Percentiles rank a stretch among this genome's conserved stretches.
These are phyloP conservation scores for Tipula lateralis DNA, from an alignment of 2,888 invertebrate genomes.

Conservation along the genomic window DNA sequence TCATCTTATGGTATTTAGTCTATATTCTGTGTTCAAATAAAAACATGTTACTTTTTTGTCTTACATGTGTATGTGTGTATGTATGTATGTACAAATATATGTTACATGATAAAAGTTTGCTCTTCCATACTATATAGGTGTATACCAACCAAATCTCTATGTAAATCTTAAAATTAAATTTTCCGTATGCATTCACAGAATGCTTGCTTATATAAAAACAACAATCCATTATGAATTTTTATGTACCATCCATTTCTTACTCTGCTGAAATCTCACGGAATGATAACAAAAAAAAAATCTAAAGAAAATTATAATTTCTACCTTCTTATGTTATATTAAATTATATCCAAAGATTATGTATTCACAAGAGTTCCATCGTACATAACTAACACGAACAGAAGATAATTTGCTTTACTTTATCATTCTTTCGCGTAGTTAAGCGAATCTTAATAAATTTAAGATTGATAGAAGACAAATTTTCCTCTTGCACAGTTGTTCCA, in stretches of 20 bases:
- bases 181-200: background rate
- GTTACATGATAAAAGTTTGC: background rate
- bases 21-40: background rate
- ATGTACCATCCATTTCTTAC: background rate
- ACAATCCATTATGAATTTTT: background rate
- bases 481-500: background rate
- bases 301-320: background rate
- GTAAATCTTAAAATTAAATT: background rate
- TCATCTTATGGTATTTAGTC: background rate
- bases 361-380: background rate
- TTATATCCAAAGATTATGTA: conserved; percentile 19
- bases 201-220: background rate
- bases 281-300: background rate
- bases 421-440: conserved; percentile 1
- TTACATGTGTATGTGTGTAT: background rate
- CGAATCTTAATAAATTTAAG: conserved; percentile 24
- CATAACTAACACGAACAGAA: background rate
- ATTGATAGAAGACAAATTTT: background rate
- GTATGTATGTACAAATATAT: too few species aligned
- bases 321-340: background rate
- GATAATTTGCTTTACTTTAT: conserved; percentile 7
- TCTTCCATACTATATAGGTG: background rate
- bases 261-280: background rate
- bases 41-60: background rate
- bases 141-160: background rate